These are phyloP conservation scores for Micromussa lordhowensis DNA, from an alignment of 92 coral and sea anemone species.

Conservation along the genomic window DNA sequence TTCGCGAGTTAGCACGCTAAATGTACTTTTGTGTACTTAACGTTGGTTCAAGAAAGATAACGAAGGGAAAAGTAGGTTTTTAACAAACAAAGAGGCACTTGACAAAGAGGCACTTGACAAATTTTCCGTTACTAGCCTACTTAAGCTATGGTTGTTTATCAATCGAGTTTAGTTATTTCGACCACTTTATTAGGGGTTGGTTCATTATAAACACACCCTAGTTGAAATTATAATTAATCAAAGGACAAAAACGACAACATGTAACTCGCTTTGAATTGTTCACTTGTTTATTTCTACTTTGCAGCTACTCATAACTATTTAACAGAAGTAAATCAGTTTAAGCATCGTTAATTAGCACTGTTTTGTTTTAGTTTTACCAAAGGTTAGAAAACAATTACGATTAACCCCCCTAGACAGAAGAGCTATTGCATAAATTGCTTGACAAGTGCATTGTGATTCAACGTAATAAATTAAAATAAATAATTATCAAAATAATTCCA, in stretches of 20 bases:
- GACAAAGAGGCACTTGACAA: background rate
- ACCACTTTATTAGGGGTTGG: no score
- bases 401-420: background rate
- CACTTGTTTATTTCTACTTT: background rate
- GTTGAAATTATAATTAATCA: no score
- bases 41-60: no score
- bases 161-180: no score
- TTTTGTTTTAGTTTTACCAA: background rate
- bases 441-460: slow-evolving; percentile 15
- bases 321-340: slow-evolving; percentile 11
- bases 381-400: background rate
- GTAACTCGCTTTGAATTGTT: background rate
- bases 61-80: background rate
- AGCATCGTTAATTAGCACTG: background rate
- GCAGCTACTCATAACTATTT: background rate
- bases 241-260: background rate
- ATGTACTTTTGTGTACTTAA: no score
- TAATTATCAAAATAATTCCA: slow-evolving; percentile 46
- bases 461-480: slow-evolving; percentile 32
- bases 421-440: slow-evolving; percentile 5
- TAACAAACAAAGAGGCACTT: background rate
- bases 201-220: background rate
- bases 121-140: background rate
- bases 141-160: no score
- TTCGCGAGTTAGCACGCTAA: no score